phyloP scores from a whole-genome alignment of 2,888 invertebrate genomes.

The Galeopsomyia nigrocyanea region DNA sequence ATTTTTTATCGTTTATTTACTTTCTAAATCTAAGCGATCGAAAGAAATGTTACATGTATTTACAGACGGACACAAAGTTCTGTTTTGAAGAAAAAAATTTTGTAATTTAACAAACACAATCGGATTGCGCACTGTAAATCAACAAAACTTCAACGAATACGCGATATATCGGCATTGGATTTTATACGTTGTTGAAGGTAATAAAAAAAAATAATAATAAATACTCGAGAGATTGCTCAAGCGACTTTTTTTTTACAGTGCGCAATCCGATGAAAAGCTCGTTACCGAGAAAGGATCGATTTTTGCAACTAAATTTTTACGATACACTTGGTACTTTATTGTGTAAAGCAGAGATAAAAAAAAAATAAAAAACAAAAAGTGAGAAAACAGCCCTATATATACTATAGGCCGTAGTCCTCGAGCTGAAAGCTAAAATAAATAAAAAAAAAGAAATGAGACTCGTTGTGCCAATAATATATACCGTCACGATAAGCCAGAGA shows the following conservation, averaged over 20 bases:
- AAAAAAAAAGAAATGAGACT: slow-evolving; percentile 40
- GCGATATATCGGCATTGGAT: neutral
- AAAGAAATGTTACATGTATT: slow-evolving; percentile 20
- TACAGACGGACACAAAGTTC: slow-evolving; percentile 16
- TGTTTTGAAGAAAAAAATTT: slow-evolving; percentile 36
- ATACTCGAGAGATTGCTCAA: slow-evolving; percentile 9
- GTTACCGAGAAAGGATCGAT: slow-evolving; percentile 27
- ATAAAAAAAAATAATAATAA: slow-evolving; percentile 14
- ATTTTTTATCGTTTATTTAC: slow-evolving; percentile 42
- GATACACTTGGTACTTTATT: slow-evolving; percentile 50
- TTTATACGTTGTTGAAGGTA: slow-evolving; percentile 36
- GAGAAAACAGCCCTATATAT: slow-evolving; percentile 11
- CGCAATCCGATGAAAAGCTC: slow-evolving; percentile 21
- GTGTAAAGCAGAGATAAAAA: slow-evolving; percentile 29
- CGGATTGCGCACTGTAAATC: slow-evolving; percentile 26
- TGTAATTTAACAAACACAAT: slow-evolving; percentile 30
- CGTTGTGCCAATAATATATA: slow-evolving; percentile 48
- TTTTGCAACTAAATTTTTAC: slow-evolving; percentile 54
- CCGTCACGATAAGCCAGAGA: slow-evolving; percentile 41
- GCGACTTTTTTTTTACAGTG: slow-evolving; percentile 22
- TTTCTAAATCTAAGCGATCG: slow-evolving; percentile 15
- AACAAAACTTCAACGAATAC: no score
- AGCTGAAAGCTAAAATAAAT: slow-evolving; percentile 37
- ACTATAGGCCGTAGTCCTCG: slow-evolving; percentile 16
- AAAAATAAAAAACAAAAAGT: neutral